Evolutionary conservation across 1,140 invertebrate genomes (phyloP).

Genomic region (Pseudomyrmex cubaensis): DNA sequence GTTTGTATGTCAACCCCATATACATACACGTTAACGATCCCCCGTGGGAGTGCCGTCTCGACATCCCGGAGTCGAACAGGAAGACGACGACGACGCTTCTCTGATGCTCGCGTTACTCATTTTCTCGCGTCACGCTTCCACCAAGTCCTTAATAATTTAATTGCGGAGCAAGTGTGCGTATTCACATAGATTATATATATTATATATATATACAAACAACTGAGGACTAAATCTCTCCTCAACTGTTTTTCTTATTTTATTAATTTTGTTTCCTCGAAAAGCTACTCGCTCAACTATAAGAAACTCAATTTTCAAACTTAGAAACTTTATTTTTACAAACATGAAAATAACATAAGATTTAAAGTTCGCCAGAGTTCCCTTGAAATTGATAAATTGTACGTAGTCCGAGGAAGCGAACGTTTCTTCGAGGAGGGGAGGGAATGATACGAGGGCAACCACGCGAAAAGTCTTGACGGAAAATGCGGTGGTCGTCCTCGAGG

Average conservation of each 20-base stretch:
- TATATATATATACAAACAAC: not conserved
- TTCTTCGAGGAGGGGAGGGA: not conserved
- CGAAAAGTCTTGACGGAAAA: slow-evolving; percentile 65
- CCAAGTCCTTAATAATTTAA: slow-evolving; percentile 22
- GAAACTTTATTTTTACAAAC: too few relatives aligned
- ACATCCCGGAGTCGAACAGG: slow-evolving; percentile 35
- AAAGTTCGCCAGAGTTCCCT: not conserved
- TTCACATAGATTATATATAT: too few relatives aligned
- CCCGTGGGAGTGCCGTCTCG: slow-evolving; percentile 64
- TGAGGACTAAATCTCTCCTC: too few relatives aligned
- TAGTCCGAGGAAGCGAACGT: not conserved
- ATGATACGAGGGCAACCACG: slow-evolving; percentile 43
- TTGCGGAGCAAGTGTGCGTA: not conserved
- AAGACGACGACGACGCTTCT: slow-evolving; percentile 9
- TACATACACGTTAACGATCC: slow-evolving; percentile 69
- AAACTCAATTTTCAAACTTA: too few relatives aligned
- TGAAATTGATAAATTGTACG: not conserved
- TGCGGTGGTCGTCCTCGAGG: slow-evolving; percentile 61
- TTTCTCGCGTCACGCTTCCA: slow-evolving; percentile 26
- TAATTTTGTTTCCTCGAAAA: slow-evolving; percentile 55
- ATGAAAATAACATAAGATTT: not conserved
- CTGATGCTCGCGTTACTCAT: slow-evolving; percentile 39
- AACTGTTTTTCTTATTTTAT: slow-evolving; percentile 1
- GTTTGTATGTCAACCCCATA: slow-evolving; percentile 74
- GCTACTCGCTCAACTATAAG: too few relatives aligned